Base-by-base conservation (phyloP, 1,140 invertebrate species). In the Homalodisca vitripennis region DNA sequence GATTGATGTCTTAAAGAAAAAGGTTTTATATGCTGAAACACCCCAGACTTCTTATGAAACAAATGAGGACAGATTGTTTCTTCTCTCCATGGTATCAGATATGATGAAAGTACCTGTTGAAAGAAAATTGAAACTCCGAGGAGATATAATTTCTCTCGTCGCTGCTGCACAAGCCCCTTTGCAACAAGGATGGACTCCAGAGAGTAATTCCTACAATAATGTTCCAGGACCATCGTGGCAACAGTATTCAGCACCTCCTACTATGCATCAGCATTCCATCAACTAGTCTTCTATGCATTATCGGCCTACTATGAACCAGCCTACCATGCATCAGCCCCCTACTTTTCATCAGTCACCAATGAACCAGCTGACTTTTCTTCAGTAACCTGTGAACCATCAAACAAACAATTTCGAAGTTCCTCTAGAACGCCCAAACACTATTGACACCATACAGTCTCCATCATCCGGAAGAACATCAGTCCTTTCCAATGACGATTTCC, bases 51-150 rank as follows among this genome's bases (percentile, higher is more conserved):
- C 24, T 60, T 20, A 60, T 60, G 55, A 60, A 60, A 60, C 55
- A 3, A 60, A 60, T 60, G 55, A 60, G 55, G 55, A 60, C 55
- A 60, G 29, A 60, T 60, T 60, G 55, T 60, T 60, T 60, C 55
- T 60, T 60, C 55, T 60, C 55, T 60, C 55, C 55, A 60, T 60
- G 55, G 55, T 60, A 60, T 60, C 55, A 60, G 12, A 60, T 24
- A 60, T 60, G 55, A 60, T 60, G 24, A 60, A 60, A 60, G 24
- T 60, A 60, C 55, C 55, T 60, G 55, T 60, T 60, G 55, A 60
- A 60, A 60, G 55, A 60, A 60, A 60, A 60, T 27, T 60, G 55
- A 60, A 60, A 60, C 55, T 60, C 55, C 55, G 55, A 60, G 55
- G 55, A 60, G 24, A 60, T 60, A 60, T 60, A 10, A 60, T 60